Conservation (phyloP, 2,888 invertebrate genomes). For the Aporophyla nigra region DNA sequence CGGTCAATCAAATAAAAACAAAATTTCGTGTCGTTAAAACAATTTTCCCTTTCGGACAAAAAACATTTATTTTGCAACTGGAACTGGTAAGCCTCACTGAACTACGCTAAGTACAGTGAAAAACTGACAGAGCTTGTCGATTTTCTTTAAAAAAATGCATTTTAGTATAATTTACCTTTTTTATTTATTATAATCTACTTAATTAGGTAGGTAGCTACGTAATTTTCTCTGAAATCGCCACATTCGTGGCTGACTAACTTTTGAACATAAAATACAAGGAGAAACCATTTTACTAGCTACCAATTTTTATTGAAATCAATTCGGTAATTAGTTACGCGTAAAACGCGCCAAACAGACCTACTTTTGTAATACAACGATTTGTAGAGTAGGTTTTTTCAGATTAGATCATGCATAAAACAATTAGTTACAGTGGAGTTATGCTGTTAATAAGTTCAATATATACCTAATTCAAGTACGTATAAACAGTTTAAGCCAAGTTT, state of each 20-base stretch:
- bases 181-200: too few species aligned
- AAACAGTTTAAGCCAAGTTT: background rate
- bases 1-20: background rate
- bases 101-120: background rate
- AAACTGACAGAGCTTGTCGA: background rate
- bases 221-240: background rate
- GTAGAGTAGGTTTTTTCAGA: background rate
- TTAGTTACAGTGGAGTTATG: background rate
- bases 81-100: conserved; percentile 11
- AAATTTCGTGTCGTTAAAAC: background rate
- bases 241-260: background rate
- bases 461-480: background rate
- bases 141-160: background rate
- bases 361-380: conserved; percentile 9
- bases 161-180: too few species aligned
- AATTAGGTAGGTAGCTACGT: background rate
- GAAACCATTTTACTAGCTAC: background rate
- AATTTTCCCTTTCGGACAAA: conserved; percentile 16
- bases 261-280: background rate
- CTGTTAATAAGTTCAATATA: too few species aligned
- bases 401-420: conserved; percentile 24
- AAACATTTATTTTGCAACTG: conserved; percentile 26
- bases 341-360: conserved; percentile 13
- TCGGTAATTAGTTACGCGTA: conserved; percentile 11
- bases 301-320: background rate